These are phyloP conservation scores for Embidobia sp. DNA, from an alignment of 2,888 invertebrate genomes.

Conservation along the genomic window DNA sequence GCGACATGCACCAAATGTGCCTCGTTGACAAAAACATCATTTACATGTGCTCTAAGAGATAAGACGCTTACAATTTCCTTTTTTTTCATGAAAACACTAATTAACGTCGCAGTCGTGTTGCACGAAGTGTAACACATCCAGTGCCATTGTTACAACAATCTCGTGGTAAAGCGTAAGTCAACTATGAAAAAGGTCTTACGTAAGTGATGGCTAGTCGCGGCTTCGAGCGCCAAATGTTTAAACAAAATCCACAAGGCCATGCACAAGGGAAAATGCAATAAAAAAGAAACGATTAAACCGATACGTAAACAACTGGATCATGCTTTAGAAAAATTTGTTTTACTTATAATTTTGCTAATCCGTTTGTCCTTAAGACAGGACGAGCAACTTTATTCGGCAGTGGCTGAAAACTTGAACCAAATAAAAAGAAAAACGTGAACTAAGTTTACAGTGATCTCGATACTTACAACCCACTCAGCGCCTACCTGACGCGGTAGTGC, in stretches of 20 bases:
- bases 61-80: not conserved
- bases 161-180: not conserved
- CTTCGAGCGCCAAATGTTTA: constrained; percentile 45
- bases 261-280: constrained; percentile 41
- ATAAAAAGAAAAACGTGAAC: not conserved
- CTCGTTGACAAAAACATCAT: not conserved
- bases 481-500: constrained; percentile 50
- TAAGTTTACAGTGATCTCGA: constrained; percentile 8
- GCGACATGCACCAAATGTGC: not conserved
- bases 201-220: constrained; percentile 43
- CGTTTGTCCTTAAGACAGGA: too few species aligned
- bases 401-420: not conserved
- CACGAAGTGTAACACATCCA: constrained; percentile 4
- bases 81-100: not conserved
- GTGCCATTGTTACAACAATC: not conserved
- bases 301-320: constrained; percentile 1
- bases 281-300: constrained; percentile 18
- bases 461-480: constrained; percentile 38
- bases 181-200: constrained; percentile 45
- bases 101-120: too few species aligned
- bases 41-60: not conserved
- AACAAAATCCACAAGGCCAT: constrained; percentile 56
- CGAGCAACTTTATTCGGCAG: too few species aligned
- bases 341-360: too few species aligned
- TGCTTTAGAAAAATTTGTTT: constrained; percentile 4